phyloP scores from a whole-genome alignment of 23 tunicate species.

The Aplidium turbinatum region DNA sequence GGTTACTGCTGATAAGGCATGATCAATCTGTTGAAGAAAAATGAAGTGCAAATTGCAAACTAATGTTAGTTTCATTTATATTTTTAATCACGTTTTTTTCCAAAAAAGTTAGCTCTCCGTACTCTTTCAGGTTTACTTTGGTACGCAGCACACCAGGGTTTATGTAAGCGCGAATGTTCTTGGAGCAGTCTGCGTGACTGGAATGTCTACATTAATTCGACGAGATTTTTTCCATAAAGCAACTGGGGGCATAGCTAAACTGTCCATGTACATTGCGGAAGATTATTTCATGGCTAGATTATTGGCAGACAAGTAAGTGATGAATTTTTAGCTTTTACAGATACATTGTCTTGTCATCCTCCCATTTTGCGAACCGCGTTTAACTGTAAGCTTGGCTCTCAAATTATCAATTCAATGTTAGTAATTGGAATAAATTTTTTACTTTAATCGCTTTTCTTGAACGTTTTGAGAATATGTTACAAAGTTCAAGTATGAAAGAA shows the following conservation, averaged over 20 bases:
- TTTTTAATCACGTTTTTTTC: not conserved
- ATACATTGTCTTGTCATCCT: not conserved
- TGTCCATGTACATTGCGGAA: constrained; percentile 87
- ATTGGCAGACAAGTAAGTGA: constrained; percentile 81
- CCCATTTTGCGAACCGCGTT: not conserved
- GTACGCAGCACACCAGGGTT: constrained; percentile 90
- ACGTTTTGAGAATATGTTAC: too few species aligned
- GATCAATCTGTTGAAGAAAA: too few species aligned
- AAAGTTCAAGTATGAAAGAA: too few species aligned
- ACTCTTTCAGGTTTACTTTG: constrained; percentile 84
- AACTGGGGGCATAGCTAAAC: constrained; percentile 69
- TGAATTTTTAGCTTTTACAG: not conserved
- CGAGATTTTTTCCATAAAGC: constrained; percentile 73
- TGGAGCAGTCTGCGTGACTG: constrained; percentile 87
- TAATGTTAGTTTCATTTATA: not conserved
- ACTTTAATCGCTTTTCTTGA: too few species aligned
- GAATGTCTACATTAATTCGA: constrained; percentile 87
- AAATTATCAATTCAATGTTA: not conserved
- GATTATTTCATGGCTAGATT: constrained; percentile 96
- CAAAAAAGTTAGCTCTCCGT: too few species aligned
- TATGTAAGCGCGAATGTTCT: constrained; percentile 75
- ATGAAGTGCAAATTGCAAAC: too few species aligned
- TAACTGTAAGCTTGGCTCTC: not conserved
- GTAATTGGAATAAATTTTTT: too few species aligned
- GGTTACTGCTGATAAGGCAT: not conserved